Evolutionary conservation across 2,797 vertebrate genomes (phyloP), one percentile per base, ranked within the genome.

Genomic region (Epinephelus awoara): DNA sequence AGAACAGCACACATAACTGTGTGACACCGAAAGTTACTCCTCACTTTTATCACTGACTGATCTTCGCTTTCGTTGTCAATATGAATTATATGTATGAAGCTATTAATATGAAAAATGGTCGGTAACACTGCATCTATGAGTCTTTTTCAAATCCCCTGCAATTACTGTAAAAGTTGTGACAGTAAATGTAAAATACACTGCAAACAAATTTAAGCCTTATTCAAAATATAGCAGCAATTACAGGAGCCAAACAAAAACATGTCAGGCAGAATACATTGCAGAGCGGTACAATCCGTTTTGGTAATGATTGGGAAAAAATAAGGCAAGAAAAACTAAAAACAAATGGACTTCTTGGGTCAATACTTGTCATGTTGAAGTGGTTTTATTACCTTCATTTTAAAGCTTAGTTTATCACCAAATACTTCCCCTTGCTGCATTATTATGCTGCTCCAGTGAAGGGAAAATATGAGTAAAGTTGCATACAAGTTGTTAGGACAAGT

Each of bases 141-240:
- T 10, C 49, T 51, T 17, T 47, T 4, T 68, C 27, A 49, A 65
- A 54, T 49, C 9, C 21, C 4, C 3, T 27, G 34, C n/a, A 70
- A 70, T 56, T 52, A 76, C 18, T 38, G n/a, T 56, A 5, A 59
- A 27, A 14, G 27, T 5, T 57, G 15, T 58, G 64, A 74, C 57
- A 49, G 23, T 27, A 47, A 40, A 68, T 66, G 7, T 44, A 50
- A 29, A 15, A 21, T 52, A 54, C 25, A 40, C 3, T 74, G 18
- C 8, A 68, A 73, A 78, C 10, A 76, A 54, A 76, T 72, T 3
- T 25, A 61, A 59, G 55, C 17, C 38, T 58, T 38, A 17, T 56
- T 78, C 47, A 52, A 62, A 68, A 62, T 66, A 65, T 12, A 29
- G 19, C 10, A 6, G 40, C 50, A 78, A 50, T 66, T 69, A 64